phyloP scores from a whole-genome alignment of 2,113 vertebrate genomes.

The Puma concolor region DNA sequence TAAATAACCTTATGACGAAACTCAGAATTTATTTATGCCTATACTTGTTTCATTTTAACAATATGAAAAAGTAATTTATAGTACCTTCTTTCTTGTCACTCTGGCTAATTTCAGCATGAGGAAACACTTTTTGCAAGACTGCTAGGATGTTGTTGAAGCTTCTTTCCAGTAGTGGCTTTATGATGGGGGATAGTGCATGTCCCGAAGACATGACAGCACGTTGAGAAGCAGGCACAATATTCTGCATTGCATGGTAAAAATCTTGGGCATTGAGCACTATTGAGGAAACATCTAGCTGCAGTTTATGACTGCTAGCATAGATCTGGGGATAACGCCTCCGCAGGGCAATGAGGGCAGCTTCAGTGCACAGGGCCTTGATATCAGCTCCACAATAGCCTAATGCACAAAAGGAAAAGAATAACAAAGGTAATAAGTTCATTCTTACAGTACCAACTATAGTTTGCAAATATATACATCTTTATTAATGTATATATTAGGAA shows the following conservation, averaged over 20 bases:
- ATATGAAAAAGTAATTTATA: slow-evolving; percentile 20
- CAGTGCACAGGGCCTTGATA: slow-evolving; percentile 99
- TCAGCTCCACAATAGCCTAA: slow-evolving; percentile 99
- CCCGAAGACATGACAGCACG: slow-evolving; percentile 94
- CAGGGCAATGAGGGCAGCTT: slow-evolving; percentile 96
- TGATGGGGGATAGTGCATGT: slow-evolving; percentile 92
- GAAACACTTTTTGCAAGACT: slow-evolving; percentile 95
- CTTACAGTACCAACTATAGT: slow-evolving; percentile 35
- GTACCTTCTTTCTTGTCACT: slow-evolving; percentile 92
- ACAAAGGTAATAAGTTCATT: slow-evolving; percentile 48
- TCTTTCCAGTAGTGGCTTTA: slow-evolving; percentile 93
- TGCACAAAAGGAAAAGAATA: slow-evolving; percentile 76
- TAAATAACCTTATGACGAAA: slow-evolving; percentile 34
- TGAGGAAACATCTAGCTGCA: slow-evolving; percentile 95
- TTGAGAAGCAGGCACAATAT: slow-evolving; percentile 97
- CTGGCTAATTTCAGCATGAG: slow-evolving; percentile 94
- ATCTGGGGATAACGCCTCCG: slow-evolving; percentile 98
- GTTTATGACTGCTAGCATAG: slow-evolving; percentile 96
- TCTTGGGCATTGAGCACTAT: slow-evolving; percentile 95
- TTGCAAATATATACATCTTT: not conserved
- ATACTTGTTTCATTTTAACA: slow-evolving; percentile 47
- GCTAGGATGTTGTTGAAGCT: slow-evolving; percentile 89
- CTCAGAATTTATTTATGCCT: not conserved
- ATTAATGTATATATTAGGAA: not conserved
- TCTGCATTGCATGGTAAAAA: slow-evolving; percentile 95